Evolutionary conservation across 2,888 invertebrate species (phyloP).

Genomic region (Caenorhabditis afra): DNA sequence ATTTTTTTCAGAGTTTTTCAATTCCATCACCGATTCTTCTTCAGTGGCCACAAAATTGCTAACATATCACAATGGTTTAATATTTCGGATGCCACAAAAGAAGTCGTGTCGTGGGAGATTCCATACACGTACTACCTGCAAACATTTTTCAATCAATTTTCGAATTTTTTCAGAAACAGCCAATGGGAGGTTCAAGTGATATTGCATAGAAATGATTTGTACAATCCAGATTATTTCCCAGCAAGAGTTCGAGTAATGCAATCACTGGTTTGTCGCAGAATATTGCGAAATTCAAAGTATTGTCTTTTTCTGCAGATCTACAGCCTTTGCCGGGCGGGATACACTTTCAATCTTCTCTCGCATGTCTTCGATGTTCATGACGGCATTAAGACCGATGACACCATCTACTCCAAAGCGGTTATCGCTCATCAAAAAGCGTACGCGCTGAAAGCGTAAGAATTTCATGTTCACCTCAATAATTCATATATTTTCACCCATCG

Average conservation of each 20-base stretch:
- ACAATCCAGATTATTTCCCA: constrained; percentile 67
- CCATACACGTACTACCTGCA: constrained; percentile 49
- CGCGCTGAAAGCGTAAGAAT: constrained; percentile 9
- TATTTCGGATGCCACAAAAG: constrained; percentile 21
- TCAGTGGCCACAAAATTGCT: constrained; percentile 63
- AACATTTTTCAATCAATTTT: not conserved
- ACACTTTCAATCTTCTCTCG: constrained; percentile 59
- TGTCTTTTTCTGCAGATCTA: no score
- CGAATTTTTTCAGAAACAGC: constrained; percentile 54
- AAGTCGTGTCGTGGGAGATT: constrained; percentile 54
- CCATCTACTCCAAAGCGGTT: constrained; percentile 57
- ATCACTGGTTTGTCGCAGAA: constrained; percentile 36
- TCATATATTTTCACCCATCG: no score
- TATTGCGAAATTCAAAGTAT: not conserved
- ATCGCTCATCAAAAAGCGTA: constrained; percentile 43
- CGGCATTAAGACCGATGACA: constrained; percentile 58
- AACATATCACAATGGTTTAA: constrained; percentile 65
- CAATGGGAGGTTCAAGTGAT: constrained; percentile 71
- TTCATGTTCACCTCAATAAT: no score
- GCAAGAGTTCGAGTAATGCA: constrained; percentile 68
- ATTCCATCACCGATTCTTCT: constrained; percentile 70
- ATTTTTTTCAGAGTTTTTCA: constrained; percentile 60
- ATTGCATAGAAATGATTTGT: constrained; percentile 63
- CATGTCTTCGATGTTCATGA: constrained; percentile 67
- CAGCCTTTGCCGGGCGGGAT: constrained; percentile 66